Base-by-base conservation (phyloP, 2,113 vertebrate genomes). In the Pithys albifrons region DNA sequence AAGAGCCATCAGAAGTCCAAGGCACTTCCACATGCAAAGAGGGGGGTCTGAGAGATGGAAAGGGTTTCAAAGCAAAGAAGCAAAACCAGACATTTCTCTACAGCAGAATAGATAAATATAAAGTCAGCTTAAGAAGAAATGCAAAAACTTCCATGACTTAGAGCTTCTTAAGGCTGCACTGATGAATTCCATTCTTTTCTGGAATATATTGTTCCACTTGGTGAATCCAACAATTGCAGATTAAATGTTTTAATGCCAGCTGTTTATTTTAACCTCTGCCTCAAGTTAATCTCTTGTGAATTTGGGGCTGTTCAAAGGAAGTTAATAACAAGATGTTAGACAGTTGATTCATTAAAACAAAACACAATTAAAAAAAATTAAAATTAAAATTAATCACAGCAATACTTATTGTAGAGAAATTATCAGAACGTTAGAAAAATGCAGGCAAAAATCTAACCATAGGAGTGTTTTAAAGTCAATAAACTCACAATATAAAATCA, bases 221-320 rank as follows among this genome's bases (percentile, higher is more conserved):
- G 82, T 72, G 43, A 80, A 95, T 92, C 61, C 88, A 93, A 85
- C 89, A 94, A 71, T 75, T 81, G 74, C 64, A 96, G 84, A 95
- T 95, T 91, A 96, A 94, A 96, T 89, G 49, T 95, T 95, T 94
- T 96, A 97, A 96, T 83, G 87, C 91, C 57, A 97, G 95, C 88
- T 97, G 92, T 97, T 97, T 96, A 89, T 89, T 96, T 96, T 77
- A 94, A 95, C 84, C 95, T 97, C 91, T 95, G 96, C 95, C 94
- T 98, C 94, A 86, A 61, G 92, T 97, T 97, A 96, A 97, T 97
- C 93, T 97, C 96, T 93, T 94, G 94, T 57, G 97, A 95, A 96
- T 96, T 96, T 96, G 91, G 88, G 92, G 84, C 85, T 93, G 89
- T 86, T 97, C 12, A 88, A 96, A 97, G 91, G 52, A 97, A 97